Evolutionary conservation across 2,113 vertebrate genomes (phyloP), one percentile per base, ranked within the genome.

Genomic region (Crypturellus undulatus): DNA sequence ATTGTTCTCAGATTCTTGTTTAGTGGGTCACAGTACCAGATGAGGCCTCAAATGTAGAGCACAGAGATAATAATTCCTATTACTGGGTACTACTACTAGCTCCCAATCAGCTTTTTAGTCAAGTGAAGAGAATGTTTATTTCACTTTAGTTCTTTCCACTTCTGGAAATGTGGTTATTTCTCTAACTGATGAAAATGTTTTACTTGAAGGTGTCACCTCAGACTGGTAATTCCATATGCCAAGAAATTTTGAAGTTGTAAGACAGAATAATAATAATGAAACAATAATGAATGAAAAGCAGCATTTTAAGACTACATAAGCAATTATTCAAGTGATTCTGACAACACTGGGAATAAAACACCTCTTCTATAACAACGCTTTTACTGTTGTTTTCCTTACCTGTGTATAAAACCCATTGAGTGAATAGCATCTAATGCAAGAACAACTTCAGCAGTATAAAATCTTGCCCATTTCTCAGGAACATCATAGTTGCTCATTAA

Each of bases 401-500:
- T 99, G 98, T 99, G 99, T 97, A 99, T 99, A 97, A 99, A 99
- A 92, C 99, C 99, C 99, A 99, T 99, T 85, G 99, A 98, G 94
- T 99, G 99, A 97, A 99, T 99, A 68, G 99, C 99, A 96, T 99
- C 99, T 96, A 99, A 98, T 7, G 99, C 99, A 96, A 99, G 98
- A 86, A 99, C 99, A 94, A 99, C 99, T 98, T 99, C 99, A 65
- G 99, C 99, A 32, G 99, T 99, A 94, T 99, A 99, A 98, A 99
- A 99, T 67, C 99, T 98, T 47, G 99, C 99, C 99, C 99, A 99
- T 96, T 99, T 99, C 97, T 99, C 99, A 0, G 99, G 99, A 76
- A 99, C 99, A 54, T 99, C 99, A 2, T 99, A 99, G 97, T 99
- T 99, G 97, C 99, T 99, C 99, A 99, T 99, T 97, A 99, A 97